These are phyloP conservation scores for Hermodice carunculata DNA, from an alignment of 2,888 invertebrate genomes.

Conservation along the genomic window DNA sequence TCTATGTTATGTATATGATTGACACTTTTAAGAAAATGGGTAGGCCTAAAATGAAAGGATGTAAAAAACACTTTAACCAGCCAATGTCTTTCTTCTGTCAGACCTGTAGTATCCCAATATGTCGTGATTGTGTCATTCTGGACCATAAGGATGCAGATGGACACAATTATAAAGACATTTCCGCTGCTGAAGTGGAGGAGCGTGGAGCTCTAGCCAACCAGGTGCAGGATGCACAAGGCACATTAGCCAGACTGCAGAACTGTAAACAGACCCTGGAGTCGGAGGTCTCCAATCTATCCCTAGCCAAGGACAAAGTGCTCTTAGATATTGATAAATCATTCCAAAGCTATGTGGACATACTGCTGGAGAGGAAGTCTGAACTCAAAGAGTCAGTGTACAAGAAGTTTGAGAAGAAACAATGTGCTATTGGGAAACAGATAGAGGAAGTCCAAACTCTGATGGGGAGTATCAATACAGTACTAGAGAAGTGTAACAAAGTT, in stretches of 20 bases:
- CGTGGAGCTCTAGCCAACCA: slow-evolving; percentile 17
- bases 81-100: slow-evolving; percentile 42
- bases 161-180: slow-evolving; percentile 33
- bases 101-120: slow-evolving; percentile 30
- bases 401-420: slow-evolving; percentile 17
- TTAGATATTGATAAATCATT: slow-evolving; percentile 29
- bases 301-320: slow-evolving; percentile 17
- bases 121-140: slow-evolving; percentile 39
- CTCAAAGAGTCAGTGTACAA: slow-evolving; percentile 23
- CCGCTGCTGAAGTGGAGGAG: slow-evolving; percentile 30
- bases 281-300: slow-evolving; percentile 20
- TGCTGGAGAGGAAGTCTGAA: slow-evolving; percentile 23
- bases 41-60: slow-evolving; percentile 29
- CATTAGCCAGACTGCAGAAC: slow-evolving; percentile 6
- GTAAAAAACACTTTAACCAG: slow-evolving; percentile 35
- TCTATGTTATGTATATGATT: slow-evolving; percentile 41
- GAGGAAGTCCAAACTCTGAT: slow-evolving; percentile 4
- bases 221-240: slow-evolving; percentile 14
- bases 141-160: slow-evolving; percentile 38
- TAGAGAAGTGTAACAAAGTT: slow-evolving; percentile 15
- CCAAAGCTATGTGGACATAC: slow-evolving; percentile 17
- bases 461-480: slow-evolving; percentile 6
- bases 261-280: slow-evolving; percentile 21
- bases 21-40: slow-evolving; percentile 29
- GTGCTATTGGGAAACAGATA: slow-evolving; percentile 5